phyloP scores from a whole-genome alignment of 2,113 vertebrate genomes.

The Nycticorax nycticorax region DNA sequence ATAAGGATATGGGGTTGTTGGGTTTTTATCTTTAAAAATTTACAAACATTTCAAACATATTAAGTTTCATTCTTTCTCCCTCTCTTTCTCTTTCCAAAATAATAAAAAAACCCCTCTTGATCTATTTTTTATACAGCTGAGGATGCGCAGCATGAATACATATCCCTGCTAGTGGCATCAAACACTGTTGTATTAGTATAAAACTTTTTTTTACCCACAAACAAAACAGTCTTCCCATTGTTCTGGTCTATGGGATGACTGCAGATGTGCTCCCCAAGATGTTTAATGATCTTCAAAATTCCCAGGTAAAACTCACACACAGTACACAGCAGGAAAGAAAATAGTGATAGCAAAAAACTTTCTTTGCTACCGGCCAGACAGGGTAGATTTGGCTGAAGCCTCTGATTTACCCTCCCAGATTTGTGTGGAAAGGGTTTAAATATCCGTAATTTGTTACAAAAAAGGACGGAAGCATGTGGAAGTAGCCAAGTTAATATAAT shows the following conservation, averaged over 20 bases:
- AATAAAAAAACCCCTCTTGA: background rate
- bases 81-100: background rate
- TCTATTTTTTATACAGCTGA: conserved; percentile 44
- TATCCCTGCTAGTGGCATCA: background rate
- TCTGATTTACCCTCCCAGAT: background rate
- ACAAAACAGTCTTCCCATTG: background rate
- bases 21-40: conserved; percentile 51
- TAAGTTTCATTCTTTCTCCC: background rate
- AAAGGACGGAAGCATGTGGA: background rate
- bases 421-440: background rate
- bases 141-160: background rate
- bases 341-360: background rate
- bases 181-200: background rate
- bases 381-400: background rate
- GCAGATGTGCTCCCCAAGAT: background rate
- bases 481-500: background rate
- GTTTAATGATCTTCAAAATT: background rate
- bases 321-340: background rate
- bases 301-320: background rate
- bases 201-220: background rate
- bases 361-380: background rate
- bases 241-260: background rate
- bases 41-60: conserved; percentile 40
- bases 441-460: background rate
- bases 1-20: background rate